Evolutionary conservation across 2,888 invertebrate species (phyloP).

Genomic region (Plagodis dolabraria): DNA sequence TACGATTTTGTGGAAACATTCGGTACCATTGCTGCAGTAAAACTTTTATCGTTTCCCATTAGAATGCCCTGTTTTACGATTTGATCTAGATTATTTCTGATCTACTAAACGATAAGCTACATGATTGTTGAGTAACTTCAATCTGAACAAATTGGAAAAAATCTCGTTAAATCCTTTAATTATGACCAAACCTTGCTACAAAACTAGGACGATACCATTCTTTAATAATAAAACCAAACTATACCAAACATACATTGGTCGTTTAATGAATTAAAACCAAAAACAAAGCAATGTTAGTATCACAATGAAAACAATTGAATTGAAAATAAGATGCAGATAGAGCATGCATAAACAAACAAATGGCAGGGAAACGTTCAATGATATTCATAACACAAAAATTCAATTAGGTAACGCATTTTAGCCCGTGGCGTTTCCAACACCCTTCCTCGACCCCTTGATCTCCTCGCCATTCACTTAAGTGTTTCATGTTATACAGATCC

Average conservation of each 20-base stretch:
- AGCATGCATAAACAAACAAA: neutral
- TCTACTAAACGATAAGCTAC: slow-evolving; percentile 30
- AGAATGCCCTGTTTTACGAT: slow-evolving; percentile 63
- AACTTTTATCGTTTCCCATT: slow-evolving; percentile 66
- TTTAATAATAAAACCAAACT: no score
- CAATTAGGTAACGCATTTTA: slow-evolving; percentile 53
- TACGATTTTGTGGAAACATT: slow-evolving; percentile 59
- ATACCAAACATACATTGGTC: no score
- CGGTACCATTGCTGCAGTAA: slow-evolving; percentile 51
- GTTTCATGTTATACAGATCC: slow-evolving; percentile 77
- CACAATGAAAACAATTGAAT: neutral
- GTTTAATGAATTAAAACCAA: no score
- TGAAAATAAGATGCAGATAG: neutral
- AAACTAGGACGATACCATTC: no score
- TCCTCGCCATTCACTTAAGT: slow-evolving; percentile 64
- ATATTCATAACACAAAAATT: slow-evolving; percentile 51
- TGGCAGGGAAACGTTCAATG: slow-evolving; percentile 19
- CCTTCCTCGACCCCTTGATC: slow-evolving; percentile 49
- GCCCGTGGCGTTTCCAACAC: slow-evolving; percentile 46
- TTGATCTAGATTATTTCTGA: slow-evolving; percentile 53
- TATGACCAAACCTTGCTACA: neutral
- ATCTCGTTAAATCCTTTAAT: neutral
- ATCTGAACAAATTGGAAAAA: slow-evolving; percentile 8
- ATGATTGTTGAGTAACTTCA: slow-evolving; percentile 22
- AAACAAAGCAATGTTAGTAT: neutral